Evolutionary conservation across 1,140 invertebrate species (phyloP).

Genomic region (Colletes gigas): DNA sequence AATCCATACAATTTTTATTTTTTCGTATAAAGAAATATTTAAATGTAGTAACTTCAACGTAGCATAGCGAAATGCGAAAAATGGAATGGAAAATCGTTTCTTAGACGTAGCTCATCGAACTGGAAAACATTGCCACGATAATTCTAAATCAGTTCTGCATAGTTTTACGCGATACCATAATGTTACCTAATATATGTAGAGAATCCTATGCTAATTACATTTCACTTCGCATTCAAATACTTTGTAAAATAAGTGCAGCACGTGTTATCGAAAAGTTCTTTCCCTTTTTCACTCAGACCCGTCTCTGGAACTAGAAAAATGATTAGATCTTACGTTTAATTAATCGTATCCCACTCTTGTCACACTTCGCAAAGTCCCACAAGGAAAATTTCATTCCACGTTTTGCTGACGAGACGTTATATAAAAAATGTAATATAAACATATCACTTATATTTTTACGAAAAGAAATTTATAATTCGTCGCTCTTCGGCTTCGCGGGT

Average conservation of each 20-base stretch:
- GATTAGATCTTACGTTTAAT: constrained; percentile 28
- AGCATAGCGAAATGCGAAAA: constrained; percentile 43
- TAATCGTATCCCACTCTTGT: not conserved
- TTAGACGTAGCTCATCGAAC: constrained; percentile 30
- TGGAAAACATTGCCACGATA: constrained; percentile 42
- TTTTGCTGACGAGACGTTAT: constrained; percentile 14
- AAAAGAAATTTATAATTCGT: constrained; percentile 83
- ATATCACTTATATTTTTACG: constrained; percentile 10
- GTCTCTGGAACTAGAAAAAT: constrained; percentile 32
- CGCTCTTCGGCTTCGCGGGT: constrained; percentile 85
- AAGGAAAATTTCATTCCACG: constrained; percentile 35
- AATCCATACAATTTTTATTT: constrained; percentile 48
- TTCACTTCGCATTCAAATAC: constrained; percentile 30
- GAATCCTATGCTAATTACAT: constrained; percentile 37
- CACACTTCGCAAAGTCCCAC: constrained; percentile 28
- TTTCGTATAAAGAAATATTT: constrained; percentile 57
- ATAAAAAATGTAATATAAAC: constrained; percentile 30
- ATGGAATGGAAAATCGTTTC: constrained; percentile 56
- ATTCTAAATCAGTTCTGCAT: constrained; percentile 49
- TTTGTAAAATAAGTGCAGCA: constrained; percentile 28
- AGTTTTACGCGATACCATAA: constrained; percentile 43
- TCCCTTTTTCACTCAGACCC: constrained; percentile 31
- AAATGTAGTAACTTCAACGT: constrained; percentile 38
- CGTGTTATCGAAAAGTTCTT: constrained; percentile 1
- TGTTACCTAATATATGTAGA: constrained; percentile 52